phyloP scores from a whole-genome alignment of 2,888 invertebrate genomes.

The Drosophila maculinotata region DNA sequence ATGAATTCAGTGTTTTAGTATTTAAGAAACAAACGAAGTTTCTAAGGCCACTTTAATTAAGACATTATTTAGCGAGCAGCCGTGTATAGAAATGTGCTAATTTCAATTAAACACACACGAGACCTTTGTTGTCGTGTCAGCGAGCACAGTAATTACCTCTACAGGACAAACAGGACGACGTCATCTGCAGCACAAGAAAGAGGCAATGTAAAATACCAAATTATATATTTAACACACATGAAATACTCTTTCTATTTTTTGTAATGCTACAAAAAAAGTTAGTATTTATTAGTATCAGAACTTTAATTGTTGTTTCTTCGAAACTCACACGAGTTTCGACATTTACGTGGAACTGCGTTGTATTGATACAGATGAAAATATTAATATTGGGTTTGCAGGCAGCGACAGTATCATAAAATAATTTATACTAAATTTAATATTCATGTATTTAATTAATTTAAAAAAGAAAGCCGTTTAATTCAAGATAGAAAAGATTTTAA shows the following conservation, averaged over 20 bases:
- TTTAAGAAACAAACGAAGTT: not conserved
- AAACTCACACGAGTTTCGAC: no score
- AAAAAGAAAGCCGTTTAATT: no score
- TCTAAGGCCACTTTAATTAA: conserved; percentile 36
- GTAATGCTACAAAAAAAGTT: not conserved
- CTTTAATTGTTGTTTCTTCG: no score
- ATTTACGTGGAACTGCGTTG: no score
- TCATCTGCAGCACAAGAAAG: conserved; percentile 58
- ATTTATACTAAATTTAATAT: no score
- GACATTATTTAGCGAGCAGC: conserved; percentile 38
- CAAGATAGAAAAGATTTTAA: no score
- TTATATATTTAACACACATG: not conserved
- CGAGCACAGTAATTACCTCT: conserved; percentile 55
- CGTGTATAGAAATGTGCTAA: conserved; percentile 6
- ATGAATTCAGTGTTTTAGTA: not conserved
- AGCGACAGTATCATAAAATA: no score
- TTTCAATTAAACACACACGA: conserved; percentile 62
- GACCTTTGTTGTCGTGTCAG: conserved; percentile 34
- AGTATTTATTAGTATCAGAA: no score
- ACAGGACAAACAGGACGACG: conserved; percentile 49
- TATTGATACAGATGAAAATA: no score
- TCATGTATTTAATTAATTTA: no score
- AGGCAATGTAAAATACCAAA: not conserved
- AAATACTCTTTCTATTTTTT: conserved; percentile 4
- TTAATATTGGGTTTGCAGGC: no score